A percentile compares a stretch with the other conserved stretches of the same genome.
Evolutionary conservation across 2,888 invertebrate species (phyloP).

Genomic region (Pristionchus entomophagus): DNA sequence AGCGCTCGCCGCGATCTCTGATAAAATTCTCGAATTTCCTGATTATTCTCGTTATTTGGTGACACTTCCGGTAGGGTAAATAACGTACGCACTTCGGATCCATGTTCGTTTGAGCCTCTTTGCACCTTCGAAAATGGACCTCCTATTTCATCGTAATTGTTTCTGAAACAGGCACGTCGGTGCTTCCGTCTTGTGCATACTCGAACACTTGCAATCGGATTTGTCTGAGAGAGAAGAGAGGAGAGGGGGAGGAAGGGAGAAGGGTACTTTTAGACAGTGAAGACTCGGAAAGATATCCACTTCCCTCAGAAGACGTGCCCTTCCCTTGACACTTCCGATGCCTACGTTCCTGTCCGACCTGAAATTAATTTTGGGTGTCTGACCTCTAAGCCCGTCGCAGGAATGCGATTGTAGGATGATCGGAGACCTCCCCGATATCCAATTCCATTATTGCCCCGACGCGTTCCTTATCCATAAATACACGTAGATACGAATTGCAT

Average conservation of each 20-base stretch:
- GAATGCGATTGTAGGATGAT: background rate
- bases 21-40: background rate
- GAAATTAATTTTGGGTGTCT: slow-evolving; percentile 9
- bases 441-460: background rate
- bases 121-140: background rate
- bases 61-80: background rate
- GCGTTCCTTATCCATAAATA: background rate
- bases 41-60: background rate
- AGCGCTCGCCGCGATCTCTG: background rate
- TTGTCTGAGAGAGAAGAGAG: background rate
- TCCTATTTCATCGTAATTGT: slow-evolving; percentile 12
- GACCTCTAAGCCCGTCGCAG: background rate
- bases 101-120: background rate
- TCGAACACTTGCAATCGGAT: slow-evolving; percentile 28
- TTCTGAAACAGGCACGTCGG: background rate
- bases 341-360: background rate
- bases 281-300: background rate
- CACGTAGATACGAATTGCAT: background rate
- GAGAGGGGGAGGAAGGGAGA: background rate
- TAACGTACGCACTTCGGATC: no score
- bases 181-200: background rate
- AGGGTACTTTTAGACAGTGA: background rate
- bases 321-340: background rate
- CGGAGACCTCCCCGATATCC: background rate
- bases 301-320: background rate